These are phyloP conservation scores for Samia ricini DNA, from an alignment of 1,140 invertebrate species.

Conservation along the genomic window DNA sequence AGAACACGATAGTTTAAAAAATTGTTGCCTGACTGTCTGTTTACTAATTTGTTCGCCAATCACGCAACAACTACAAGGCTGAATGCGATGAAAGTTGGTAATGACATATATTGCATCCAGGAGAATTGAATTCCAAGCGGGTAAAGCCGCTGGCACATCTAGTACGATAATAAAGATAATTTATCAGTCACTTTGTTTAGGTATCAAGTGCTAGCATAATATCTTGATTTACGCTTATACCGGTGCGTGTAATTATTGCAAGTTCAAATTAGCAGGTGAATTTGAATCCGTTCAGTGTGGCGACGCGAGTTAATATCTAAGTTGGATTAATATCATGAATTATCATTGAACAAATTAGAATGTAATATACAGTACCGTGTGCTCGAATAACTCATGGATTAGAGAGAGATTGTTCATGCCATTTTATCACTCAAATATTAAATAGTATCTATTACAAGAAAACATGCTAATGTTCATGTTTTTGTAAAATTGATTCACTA, in stretches of 20 bases:
- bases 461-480: too few species aligned
- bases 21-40: too few species aligned
- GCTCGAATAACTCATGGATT: not conserved
- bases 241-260: conserved; percentile 48
- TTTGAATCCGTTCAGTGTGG: conserved; percentile 12
- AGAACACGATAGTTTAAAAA: too few species aligned
- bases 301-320: not conserved
- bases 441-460: too few species aligned
- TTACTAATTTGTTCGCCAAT: too few species aligned
- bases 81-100: too few species aligned
- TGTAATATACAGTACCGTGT: too few species aligned
- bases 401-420: not conserved
- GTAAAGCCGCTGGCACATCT: not conserved
- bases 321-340: not conserved
- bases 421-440: too few species aligned
- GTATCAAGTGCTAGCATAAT: conserved; percentile 28
- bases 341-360: not conserved
- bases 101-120: too few species aligned
- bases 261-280: conserved; percentile 28
- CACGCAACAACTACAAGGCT: too few species aligned
- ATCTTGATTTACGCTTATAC: conserved; percentile 50
- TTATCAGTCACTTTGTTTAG: conserved; percentile 49
- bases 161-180: conserved; percentile 53
- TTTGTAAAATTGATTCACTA: too few species aligned
- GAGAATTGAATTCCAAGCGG: too few species aligned